Conservation (phyloP, 2,113 vertebrate genomes). For the Diphyllodes magnificus region DNA sequence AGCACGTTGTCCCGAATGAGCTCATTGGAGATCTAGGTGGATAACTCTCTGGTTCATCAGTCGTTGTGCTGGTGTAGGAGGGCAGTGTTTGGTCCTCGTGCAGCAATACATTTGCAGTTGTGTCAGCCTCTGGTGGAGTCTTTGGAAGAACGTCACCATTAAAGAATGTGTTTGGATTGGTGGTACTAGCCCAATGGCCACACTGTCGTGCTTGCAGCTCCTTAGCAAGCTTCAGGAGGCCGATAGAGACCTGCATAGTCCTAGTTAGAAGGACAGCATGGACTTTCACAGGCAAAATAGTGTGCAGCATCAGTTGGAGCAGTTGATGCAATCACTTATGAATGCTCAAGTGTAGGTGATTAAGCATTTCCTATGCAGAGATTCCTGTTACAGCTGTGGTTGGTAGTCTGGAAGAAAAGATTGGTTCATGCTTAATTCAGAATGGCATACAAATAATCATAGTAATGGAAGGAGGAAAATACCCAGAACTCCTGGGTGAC, state of each 20-base stretch:
- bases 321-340: constrained; percentile 25
- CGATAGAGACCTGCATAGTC: background rate
- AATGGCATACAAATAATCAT: constrained; percentile 6
- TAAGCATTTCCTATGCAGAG: constrained; percentile 37
- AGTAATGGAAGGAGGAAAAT: constrained; percentile 23
- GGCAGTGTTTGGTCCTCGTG: fast-evolving
- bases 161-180: constrained; percentile 3
- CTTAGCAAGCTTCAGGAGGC: constrained; percentile 1
- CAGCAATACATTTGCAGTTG: background rate
- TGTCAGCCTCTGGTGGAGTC: background rate
- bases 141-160: constrained; percentile 29
- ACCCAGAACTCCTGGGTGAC: constrained; percentile 14
- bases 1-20: background rate
- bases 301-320: background rate
- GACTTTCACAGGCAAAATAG: constrained; percentile 33
- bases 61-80: background rate
- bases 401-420: constrained; percentile 30
- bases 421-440: constrained; percentile 19
- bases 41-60: background rate
- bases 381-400: constrained; percentile 10
- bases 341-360: constrained; percentile 20
- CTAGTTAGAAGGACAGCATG: constrained; percentile 2
- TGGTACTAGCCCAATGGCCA: background rate
- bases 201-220: constrained; percentile 7
- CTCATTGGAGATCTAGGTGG: background rate